Conservation (phyloP, 2,888 invertebrate genomes). For the Drosophila austrosaltans region DNA sequence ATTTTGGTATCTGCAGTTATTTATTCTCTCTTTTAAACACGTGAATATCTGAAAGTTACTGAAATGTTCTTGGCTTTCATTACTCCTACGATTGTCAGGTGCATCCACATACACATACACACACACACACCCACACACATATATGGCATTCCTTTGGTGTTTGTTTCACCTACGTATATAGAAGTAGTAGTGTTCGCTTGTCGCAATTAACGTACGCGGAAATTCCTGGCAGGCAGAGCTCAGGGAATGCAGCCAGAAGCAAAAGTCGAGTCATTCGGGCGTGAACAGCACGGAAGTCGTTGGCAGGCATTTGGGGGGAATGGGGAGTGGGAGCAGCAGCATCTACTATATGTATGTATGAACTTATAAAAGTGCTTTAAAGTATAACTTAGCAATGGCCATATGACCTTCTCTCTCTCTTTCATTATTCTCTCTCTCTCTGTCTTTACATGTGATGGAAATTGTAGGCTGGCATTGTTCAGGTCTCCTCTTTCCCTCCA, state of each 20-base stretch:
- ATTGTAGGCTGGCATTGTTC: constrained; percentile 47
- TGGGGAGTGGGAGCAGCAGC: background rate
- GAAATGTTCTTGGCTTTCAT: background rate
- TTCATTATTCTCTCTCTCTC: constrained; percentile 18
- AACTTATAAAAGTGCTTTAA: constrained; percentile 62
- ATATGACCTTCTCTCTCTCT: constrained; percentile 48
- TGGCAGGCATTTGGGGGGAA: constrained; percentile 22
- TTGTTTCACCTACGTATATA: constrained; percentile 37
- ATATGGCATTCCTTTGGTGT: constrained; percentile 4
- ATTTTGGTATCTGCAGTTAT: no score
- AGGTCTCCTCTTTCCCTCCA: constrained; percentile 10
- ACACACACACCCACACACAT: background rate
- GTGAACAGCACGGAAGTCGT: constrained; percentile 78
- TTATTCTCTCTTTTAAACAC: no score
- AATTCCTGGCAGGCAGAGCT: constrained; percentile 66
- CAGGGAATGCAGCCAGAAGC: constrained; percentile 25
- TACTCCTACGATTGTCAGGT: background rate
- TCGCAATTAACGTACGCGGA: constrained; percentile 78
- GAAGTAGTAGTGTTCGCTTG: constrained; percentile 65
- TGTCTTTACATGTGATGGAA: constrained; percentile 39
- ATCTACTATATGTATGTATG: background rate
- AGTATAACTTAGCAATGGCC: constrained; percentile 42
- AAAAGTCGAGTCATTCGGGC: constrained; percentile 60
- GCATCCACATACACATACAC: background rate
- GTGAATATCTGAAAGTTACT: background rate